Percentiles rank a stretch among this genome's conserved stretches.
phyloP scores from a whole-genome alignment of 2,888 invertebrate species.

The Hypercompe scribonia region DNA sequence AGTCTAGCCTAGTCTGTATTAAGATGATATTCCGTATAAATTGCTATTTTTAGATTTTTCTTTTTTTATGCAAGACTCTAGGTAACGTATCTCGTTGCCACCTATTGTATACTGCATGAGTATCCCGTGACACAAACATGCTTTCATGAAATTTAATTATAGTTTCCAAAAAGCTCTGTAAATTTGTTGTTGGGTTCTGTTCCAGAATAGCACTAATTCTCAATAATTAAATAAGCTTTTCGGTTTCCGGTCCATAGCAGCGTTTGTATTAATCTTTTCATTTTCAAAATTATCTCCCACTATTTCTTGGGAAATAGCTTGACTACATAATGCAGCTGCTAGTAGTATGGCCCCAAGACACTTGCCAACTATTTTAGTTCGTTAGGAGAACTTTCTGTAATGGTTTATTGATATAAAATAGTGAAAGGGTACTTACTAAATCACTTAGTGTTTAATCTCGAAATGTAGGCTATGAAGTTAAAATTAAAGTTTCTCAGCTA shows the following conservation, averaged over 20 bases:
- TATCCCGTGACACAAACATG: slow-evolving; percentile 14
- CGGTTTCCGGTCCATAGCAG: slow-evolving; percentile 52
- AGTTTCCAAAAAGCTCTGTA: slow-evolving; percentile 52
- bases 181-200: slow-evolving; percentile 57
- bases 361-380: slow-evolving; percentile 44
- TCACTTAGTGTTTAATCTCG: no score
- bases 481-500: neutral
- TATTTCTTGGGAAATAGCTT: slow-evolving; percentile 56
- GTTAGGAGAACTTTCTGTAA: slow-evolving; percentile 47
- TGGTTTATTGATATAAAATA: neutral
- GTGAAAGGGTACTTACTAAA: neutral
- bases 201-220: slow-evolving; percentile 49
- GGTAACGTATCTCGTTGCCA: no score
- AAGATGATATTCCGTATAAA: no score
- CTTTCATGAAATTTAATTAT: slow-evolving; percentile 46
- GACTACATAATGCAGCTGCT: slow-evolving; percentile 70
- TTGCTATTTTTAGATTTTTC: neutral
- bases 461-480: neutral
- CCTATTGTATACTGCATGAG: no score
- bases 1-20: no score
- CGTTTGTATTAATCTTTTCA: slow-evolving; percentile 70
- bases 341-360: slow-evolving; percentile 54
- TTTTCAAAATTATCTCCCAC: slow-evolving; percentile 52
- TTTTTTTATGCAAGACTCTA: no score
- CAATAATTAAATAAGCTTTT: slow-evolving; percentile 49